Base-by-base conservation (phyloP, 2,113 vertebrate species). In the Diphyllodes magnificus region DNA sequence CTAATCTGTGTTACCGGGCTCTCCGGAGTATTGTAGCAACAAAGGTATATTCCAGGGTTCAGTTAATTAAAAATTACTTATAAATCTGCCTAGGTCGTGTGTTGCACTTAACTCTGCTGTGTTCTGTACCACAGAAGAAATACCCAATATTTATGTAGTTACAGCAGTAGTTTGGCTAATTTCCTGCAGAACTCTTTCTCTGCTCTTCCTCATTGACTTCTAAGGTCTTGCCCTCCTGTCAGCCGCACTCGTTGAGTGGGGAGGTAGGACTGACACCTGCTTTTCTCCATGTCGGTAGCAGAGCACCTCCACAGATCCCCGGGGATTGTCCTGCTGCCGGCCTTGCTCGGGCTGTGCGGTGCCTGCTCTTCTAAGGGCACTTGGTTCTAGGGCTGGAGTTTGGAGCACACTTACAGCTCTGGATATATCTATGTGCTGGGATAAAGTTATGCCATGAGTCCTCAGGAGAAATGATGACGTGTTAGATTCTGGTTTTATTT, bases 51-150 rank as follows among this genome's bases (percentile, higher is more conserved):
- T 96, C 93, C 64, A 92, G 90, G 81, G 83, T 92, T 95, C 79
- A 7, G 84, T 96, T 97, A 96, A 96, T 95, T 97, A 96, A 95
- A 89, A 96, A 94, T 65, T 86, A 45, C 76, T 89, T 75, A n/a
- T 65, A 90, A 93, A 93, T 85, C 44, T 63, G 86, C 54, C 23
- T 45, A 13, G 63, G 88, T 85, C 57, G 54, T 72, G 31, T 21
- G 49, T 45, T 76, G 82, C 18, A 6, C 49, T 88, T 80, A 30
- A 31, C 33, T 72, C 25, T 15, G 57, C 51, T 53, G 37, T 33
- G 42, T 70, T 27, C 65, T 50, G 35, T 23, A 4, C 21, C 12
- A 1, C 71, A 24, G 66, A 45, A 87, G 45, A 57, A 60, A 28
- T 4, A 5, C 1, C 5, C 9, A 5, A 1, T 20, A 15, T 37